phyloP scores from a whole-genome alignment of 53 echinoderm and acorn worm species.

The Temnopleurus reevesii region DNA sequence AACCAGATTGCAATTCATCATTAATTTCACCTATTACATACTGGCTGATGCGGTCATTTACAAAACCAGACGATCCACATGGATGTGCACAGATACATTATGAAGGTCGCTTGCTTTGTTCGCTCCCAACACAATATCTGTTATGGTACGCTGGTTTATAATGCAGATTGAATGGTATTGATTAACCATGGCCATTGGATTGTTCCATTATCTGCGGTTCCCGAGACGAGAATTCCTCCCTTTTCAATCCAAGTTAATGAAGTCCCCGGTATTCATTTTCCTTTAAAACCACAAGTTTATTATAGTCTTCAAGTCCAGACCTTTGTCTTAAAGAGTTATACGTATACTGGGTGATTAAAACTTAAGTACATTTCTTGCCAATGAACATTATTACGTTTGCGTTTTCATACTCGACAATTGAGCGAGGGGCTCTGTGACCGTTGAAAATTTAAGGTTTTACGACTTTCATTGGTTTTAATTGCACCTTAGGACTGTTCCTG shows the following conservation, averaged over 20 bases:
- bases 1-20: not conserved
- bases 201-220: constrained; percentile 26
- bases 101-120: not conserved
- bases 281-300: not conserved
- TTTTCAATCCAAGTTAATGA: not conserved
- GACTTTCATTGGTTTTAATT: not conserved
- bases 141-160: not conserved
- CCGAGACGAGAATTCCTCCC: not conserved
- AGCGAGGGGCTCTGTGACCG: not conserved
- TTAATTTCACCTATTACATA: not conserved
- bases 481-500: too few relatives aligned
- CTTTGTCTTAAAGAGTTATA: not conserved
- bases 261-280: not conserved
- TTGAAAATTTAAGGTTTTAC: not conserved
- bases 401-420: not conserved
- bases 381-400: not conserved
- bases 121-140: not conserved
- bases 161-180: constrained; percentile 9
- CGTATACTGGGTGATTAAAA: too few relatives aligned
- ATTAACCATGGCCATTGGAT: constrained; percentile 5
- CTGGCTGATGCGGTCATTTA: not conserved
- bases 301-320: not conserved
- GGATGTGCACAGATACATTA: not conserved
- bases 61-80: not conserved
- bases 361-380: too few relatives aligned